These are phyloP conservation scores for Antheraea yamamai DNA, from an alignment of 2,888 invertebrate species.

Conservation along the genomic window DNA sequence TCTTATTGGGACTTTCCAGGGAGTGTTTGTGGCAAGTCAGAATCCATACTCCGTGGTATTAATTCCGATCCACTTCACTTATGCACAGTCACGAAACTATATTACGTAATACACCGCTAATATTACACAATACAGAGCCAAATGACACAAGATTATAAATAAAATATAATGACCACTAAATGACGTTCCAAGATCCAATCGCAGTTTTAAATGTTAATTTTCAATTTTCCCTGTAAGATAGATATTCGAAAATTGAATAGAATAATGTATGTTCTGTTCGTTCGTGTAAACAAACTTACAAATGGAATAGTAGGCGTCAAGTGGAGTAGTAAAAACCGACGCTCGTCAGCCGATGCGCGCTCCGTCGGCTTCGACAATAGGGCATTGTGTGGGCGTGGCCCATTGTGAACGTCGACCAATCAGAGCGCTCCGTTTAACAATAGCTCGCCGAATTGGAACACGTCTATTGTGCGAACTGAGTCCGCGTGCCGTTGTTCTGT, in stretches of 20 bases:
- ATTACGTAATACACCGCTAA: too few relatives aligned
- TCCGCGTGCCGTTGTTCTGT: constrained; percentile 36
- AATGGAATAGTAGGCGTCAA: constrained; percentile 14
- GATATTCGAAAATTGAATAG: neutral
- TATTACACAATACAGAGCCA: too few relatives aligned
- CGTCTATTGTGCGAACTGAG: constrained; percentile 72
- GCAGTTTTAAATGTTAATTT: neutral
- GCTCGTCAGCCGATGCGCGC: constrained; percentile 22
- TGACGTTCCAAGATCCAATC: too few relatives aligned
- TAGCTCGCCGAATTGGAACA: constrained; percentile 79
- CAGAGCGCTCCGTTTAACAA: constrained; percentile 66
- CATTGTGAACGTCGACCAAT: constrained; percentile 76
- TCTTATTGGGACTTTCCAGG: too few relatives aligned
- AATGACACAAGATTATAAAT: too few relatives aligned
- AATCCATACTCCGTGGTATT: too few relatives aligned
- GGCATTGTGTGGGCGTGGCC: constrained; percentile 78
- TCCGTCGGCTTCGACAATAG: constrained; percentile 61
- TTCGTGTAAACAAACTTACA: neutral
- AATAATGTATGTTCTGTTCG: neutral
- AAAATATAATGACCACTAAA: too few relatives aligned
- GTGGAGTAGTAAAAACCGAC: neutral
- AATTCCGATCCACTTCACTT: too few relatives aligned
- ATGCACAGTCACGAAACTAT: too few relatives aligned
- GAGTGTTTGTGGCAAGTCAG: too few relatives aligned
- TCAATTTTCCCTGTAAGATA: neutral